Percentiles rank a stretch among this genome's conserved stretches.
phyloP scores from a whole-genome alignment of 2,113 vertebrate species.

The Ceuthmochares aereus region DNA sequence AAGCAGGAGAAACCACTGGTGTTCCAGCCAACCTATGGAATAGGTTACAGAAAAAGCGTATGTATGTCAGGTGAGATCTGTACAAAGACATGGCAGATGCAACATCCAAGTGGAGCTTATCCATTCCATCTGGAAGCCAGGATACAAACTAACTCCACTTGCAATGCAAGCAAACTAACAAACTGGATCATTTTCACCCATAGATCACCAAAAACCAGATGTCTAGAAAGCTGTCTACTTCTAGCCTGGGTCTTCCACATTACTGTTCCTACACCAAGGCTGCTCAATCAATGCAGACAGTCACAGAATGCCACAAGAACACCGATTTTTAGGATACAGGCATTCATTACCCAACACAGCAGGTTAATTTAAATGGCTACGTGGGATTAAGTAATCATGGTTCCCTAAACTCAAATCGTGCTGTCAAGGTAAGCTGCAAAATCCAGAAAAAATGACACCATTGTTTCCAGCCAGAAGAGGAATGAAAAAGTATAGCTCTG shows the following conservation, averaged over 20 bases:
- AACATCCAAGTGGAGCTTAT: accelerated
- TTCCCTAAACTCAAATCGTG: not conserved
- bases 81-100: accelerated
- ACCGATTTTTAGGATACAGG: not conserved
- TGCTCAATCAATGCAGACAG: too few relatives aligned
- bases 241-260: not conserved
- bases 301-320: not conserved
- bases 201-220: not conserved
- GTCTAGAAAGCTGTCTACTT: not conserved
- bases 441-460: not conserved
- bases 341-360: not conserved
- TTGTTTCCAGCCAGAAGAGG: not conserved
- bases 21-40: not conserved
- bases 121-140: not conserved
- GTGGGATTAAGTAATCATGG: not conserved
- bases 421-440: not conserved
- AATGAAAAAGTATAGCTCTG: not conserved
- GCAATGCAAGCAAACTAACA: not conserved
- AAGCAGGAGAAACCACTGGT: not conserved
- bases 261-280: not conserved
- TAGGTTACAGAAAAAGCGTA: too few relatives aligned
- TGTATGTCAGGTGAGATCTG: not conserved
- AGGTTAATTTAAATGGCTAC: not conserved
- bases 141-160: not conserved
- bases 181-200: not conserved